Evolutionary conservation across 2,888 invertebrate species (phyloP), one percentile per base, ranked within the genome.

Genomic region (Leptinotarsa rubiginosa): DNA sequence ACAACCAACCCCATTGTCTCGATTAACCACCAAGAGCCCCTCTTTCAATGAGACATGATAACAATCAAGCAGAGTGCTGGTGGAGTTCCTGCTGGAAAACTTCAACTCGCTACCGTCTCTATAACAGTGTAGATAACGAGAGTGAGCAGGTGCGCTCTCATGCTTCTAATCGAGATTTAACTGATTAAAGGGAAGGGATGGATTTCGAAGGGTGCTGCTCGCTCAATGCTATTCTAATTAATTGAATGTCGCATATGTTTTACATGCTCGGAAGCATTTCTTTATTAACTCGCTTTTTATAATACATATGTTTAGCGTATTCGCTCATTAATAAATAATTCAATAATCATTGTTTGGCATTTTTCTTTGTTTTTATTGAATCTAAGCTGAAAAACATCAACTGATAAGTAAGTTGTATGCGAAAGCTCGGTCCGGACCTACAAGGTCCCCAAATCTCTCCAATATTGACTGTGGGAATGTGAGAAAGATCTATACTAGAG

Each of bases 181-280:
- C 72, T 49, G 67, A 50, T 16, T 62, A 62, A 18, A 7, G 62
- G n/a, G 62, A 64, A 20, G 47, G 59, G 62, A 62, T 52, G 68
- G 68, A 41, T 52, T 59, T 66, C 47, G 56, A 56, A 22, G 54
- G 41, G 54, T 47, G 20, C n/a, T 18, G 47, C 50, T 25, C 49
- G 15, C 25, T 59, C 22, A 20, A 56, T 52, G 50, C 67, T 47
- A 65, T 47, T 47, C 20, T 41, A 65, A 65, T 71, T 71, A 71
- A 71, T 71, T 71, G 70, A 71, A 71, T 65, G 54, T 59, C 65
- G 68, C 72, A 56, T 72, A 68, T 72, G 72, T 67, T 66, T 66
- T 62, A 72, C 68, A 62, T 68, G 72, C 56, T 47, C 62, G 47
- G 65, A 70, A 56, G 56, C 15, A 16, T 41, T 10, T 41, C 41